Evolutionary conservation across 2,888 invertebrate genomes (phyloP), one percentile per base, ranked within the genome.

Genomic region (Lasioglossum marginatum): DNA sequence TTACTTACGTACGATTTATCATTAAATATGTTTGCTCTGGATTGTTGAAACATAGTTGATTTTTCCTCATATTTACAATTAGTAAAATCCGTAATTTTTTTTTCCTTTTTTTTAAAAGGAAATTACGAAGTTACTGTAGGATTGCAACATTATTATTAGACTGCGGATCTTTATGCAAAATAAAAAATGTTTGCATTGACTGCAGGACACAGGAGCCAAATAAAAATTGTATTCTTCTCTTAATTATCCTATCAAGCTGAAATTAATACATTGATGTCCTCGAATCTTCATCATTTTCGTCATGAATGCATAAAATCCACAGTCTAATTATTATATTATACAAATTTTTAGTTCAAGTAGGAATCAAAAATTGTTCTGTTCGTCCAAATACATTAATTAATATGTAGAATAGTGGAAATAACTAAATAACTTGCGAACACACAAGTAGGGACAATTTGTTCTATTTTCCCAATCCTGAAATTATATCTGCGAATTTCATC

Each of bases 401-500:
- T 40, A 14, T 40, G 6, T n/a, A 34, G 19, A 34, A 23, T 34
- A 34, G 16, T 66, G 31, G 2, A 37, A 66, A 4, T 66, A 43
- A 43, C 43, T 43, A 43, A n/a, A n/a, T n/a, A n/a, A n/a, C n/a
- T n/a, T 43, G 12, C 12, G 43, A 43, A n/a, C n/a, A 43, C 43
- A 43, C 12, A 43, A 40, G 2, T 40, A 40, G 10, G 40, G 12
- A 40, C 40, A 40, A 10, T 40, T 40, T 57, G 19, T 57, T 3
- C 2, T 31, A 6, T 68, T 68, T 68, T 37, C 5, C 23, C 23
- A 70, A 37, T 40, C 5, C 23, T 40, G 23, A 40, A 70, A 40
- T 70, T n/a, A 40, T 14, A 70, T 70, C 37, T 14, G 0, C n/a
- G 37, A 70, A 70, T 31, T 79, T 81, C 82, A 81, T 86, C 86